Evolutionary conservation across 2,888 invertebrate genomes (phyloP), one percentile per base, ranked within the genome.

Genomic region (Leptopilina myrica): DNA sequence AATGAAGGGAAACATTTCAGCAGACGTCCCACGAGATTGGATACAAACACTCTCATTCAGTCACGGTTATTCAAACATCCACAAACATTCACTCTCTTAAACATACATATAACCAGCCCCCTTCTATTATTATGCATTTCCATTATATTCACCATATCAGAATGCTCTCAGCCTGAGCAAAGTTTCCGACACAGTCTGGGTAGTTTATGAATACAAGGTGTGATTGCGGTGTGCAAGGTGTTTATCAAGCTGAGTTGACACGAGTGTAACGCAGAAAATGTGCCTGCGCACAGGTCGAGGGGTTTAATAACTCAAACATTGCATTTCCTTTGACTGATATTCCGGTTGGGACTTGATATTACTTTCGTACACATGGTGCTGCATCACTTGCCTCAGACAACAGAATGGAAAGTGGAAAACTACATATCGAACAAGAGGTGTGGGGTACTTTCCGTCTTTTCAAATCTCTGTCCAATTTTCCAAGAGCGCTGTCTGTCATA

Each of bases 131-230:
- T 73, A 73, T 73, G 73, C 73, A 56, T 73, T 73, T 14, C 80
- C 83, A 87, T 87, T 87, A 87, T 87, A 87, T 86, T 87, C 73
- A 73, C 84, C 78, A 81, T 86, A 87, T 88, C 87, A 83, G 84
- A 86, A 82, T 84, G 86, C 85, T 84, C 83, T 81, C 82, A 82
- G 84, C 80, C 77, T 78, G 76, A 65, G 83, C 78, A 86, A 88
- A 88, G 85, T 88, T 88, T 83, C 82, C 79, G 86, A 85, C 87
- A 83, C 81, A 83, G 84, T 86, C 87, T 83, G 84, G 86, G 85
- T 87, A 88, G 88, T 88, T 88, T 89, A 85, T 88, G 88, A 88
- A 88, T 88, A 84, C 87, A 56, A 62, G 67, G 77, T 78, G 80
- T 66, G 80, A 79, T 83, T 79, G 80, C 79, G 66, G 49, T 64